Percentiles rank a stretch among this genome's conserved stretches.
Conservation (phyloP, 2,113 vertebrate genomes). For the Uropsilus gracilis region DNA sequence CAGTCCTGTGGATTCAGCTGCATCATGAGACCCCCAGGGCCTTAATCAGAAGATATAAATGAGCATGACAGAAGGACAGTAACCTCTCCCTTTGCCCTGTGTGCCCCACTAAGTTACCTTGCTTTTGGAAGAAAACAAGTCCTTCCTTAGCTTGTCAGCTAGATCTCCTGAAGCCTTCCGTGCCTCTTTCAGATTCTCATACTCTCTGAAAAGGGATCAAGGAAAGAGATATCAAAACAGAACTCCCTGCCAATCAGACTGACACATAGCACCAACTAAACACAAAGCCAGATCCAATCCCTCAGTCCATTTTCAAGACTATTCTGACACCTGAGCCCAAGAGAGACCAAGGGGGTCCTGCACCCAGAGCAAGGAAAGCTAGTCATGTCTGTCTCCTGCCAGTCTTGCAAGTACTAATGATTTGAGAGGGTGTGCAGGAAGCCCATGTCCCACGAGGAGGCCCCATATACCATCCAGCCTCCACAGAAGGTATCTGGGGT, state of each 20-base stretch:
- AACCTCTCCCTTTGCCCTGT: neutral
- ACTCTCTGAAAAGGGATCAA: constrained; percentile 90
- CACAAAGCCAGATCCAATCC: neutral
- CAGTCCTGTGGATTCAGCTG: neutral
- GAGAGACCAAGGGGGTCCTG: neutral
- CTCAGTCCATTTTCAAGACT: neutral
- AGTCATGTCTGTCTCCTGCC: neutral
- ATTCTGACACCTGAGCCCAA: neutral
- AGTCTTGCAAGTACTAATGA: neutral
- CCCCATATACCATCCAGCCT: neutral
- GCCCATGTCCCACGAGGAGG: neutral
- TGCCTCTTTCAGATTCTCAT: constrained; percentile 93
- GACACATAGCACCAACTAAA: neutral
- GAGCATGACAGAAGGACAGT: neutral
- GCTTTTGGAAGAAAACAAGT: constrained; percentile 90
- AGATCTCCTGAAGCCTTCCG: constrained; percentile 90
- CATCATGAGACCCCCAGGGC: neutral
- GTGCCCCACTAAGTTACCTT: constrained; percentile 87
- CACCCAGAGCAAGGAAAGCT: neutral
- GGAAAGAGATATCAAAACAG: neutral
- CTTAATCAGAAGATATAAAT: neutral
- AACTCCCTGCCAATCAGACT: neutral
- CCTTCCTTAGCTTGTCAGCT: constrained; percentile 94
- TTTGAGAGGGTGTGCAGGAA: neutral
- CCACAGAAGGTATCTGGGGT: neutral